Evolutionary conservation across 2,797 vertebrate species (phyloP).

Genomic region (Anas georgica): DNA sequence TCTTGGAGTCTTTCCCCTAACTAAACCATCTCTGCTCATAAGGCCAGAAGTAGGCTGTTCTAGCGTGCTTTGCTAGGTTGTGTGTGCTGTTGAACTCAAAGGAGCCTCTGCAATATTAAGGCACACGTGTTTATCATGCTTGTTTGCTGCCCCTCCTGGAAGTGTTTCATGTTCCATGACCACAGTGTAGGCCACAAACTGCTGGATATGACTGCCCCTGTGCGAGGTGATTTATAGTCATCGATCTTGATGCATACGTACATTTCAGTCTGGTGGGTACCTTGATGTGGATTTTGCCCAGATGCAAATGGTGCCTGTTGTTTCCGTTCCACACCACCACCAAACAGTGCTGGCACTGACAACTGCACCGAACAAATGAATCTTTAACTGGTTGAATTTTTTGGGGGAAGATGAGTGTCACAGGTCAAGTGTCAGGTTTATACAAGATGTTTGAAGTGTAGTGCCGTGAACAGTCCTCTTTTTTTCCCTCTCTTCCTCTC

Average conservation of each 20-base stretch:
- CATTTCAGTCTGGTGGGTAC: not conserved
- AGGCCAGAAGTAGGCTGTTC: not conserved
- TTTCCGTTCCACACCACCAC: not conserved
- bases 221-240: not conserved
- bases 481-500: not conserved
- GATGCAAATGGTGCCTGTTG: not conserved
- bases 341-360: not conserved
- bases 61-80: not conserved
- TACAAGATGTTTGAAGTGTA: not conserved
- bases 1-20: not conserved
- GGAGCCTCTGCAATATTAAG: not conserved
- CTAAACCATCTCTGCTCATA: not conserved
- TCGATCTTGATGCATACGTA: not conserved
- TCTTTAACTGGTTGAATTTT: not conserved
- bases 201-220: not conserved
- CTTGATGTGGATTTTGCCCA: not conserved
- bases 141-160: not conserved
- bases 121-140: not conserved
- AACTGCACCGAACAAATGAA: not conserved
- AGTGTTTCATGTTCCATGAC: not conserved
- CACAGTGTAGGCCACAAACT: not conserved
- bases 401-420: not conserved
- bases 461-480: not conserved
- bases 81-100: not conserved
- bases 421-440: not conserved